Base-by-base conservation (phyloP, 2,797 vertebrate genomes). In the Sphaeramia orbicularis region DNA sequence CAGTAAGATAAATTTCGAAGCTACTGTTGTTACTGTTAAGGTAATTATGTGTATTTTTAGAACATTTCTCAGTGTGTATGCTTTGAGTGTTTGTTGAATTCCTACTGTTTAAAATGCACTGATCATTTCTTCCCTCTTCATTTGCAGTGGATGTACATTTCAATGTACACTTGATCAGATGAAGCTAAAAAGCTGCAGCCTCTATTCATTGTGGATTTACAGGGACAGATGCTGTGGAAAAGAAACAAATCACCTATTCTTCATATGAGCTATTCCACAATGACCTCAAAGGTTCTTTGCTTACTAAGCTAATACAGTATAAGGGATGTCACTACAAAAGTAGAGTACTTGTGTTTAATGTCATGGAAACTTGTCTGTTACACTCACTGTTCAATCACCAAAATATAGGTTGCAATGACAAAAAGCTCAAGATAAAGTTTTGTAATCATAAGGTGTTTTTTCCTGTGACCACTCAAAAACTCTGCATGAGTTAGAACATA, bases 101-200 rank as follows among this genome's bases (percentile, higher is more conserved):
- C 18, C 2, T 30, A 3, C 10, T 10, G 1, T 4, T 2, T 48
- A 7, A 40, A 14, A 6, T 1, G 14, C 21, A 44, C 47, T 24
- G 54, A 48, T 52, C 44, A 76, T 15, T 4, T 32, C 1, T 54
- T 7, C 21, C 2, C 42, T 63, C 7, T 69, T 21, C 41, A 64
- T 64, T 92, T 84, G n/a, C 71, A 94, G 94, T 94, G 93, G 94
- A 64, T 94, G 84, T 75, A 80, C 53, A 21, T 94, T 37, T 78
- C 87, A 1, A 90, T 94, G 89, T 94, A 92, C 74, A 91, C 84
- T 18, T 93, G 80, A 91, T 0, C 43, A n/a, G 43, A 71, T 2
- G 14, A 14, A 32, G 44, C 40, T 21, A 50, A 53, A 32, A 32
- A 32, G 30, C 30, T 32, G 30, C 6, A 32, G 30, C 6, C 6